phyloP scores from a whole-genome alignment of 2,797 vertebrate species.

The Lagorchestes hirsutus region DNA sequence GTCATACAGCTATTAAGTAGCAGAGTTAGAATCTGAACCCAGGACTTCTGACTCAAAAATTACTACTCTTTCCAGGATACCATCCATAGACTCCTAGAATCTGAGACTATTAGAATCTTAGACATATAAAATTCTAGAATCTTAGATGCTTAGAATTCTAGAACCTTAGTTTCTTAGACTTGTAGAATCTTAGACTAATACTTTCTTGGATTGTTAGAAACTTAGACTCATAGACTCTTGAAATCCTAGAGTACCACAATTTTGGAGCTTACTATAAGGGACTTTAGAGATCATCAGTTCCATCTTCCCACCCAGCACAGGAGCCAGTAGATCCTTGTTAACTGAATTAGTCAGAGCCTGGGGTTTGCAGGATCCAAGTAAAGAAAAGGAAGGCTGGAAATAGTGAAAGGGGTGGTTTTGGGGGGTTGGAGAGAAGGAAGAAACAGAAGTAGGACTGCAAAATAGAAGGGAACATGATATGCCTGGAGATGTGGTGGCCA shows the following conservation, averaged over 20 bases:
- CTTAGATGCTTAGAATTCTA: background rate
- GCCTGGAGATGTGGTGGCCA: background rate
- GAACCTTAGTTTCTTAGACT: background rate
- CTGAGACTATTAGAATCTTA: background rate
- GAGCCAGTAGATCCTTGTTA: background rate
- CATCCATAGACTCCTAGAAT: background rate
- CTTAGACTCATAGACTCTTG: background rate
- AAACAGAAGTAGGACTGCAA: background rate
- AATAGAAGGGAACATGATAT: background rate
- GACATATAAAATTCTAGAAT: background rate
- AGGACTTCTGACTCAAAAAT: background rate
- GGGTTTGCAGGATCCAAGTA: background rate
- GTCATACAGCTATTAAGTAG: background rate
- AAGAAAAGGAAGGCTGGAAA: accelerated
- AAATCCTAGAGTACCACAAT: background rate
- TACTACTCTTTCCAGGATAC: background rate
- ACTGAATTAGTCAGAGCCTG: background rate
- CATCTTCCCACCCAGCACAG: background rate
- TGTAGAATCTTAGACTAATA: background rate
- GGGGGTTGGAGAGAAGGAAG: background rate
- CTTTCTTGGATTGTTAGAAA: background rate
- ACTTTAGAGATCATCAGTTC: background rate
- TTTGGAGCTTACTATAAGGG: background rate
- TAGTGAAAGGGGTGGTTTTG: background rate
- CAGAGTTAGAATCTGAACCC: background rate